Evolutionary conservation across 2,888 invertebrate species (phyloP).

Genomic region (Deilephila elpenor): DNA sequence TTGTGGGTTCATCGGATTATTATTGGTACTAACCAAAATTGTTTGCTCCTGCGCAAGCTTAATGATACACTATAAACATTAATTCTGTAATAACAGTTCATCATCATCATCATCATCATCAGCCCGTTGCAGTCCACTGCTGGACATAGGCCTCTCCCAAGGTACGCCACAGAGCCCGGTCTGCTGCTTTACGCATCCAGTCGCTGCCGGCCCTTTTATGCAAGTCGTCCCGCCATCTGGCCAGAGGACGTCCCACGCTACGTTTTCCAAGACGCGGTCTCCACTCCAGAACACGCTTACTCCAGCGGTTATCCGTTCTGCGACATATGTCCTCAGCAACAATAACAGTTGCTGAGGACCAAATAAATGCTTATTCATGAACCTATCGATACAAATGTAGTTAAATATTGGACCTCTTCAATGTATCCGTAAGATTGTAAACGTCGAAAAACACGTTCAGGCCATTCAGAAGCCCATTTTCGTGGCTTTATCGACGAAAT

Average conservation of each 20-base stretch:
- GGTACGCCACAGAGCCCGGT: too few species aligned
- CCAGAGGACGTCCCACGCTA: too few species aligned
- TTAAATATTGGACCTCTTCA: slow-evolving; percentile 8
- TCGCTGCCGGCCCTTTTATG: too few species aligned
- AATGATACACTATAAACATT: slow-evolving; percentile 45
- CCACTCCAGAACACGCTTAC: too few species aligned
- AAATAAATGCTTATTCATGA: slow-evolving; percentile 40
- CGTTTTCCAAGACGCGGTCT: too few species aligned
- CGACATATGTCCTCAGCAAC: too few species aligned
- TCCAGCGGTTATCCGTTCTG: too few species aligned
- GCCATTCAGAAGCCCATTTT: slow-evolving; percentile 46
- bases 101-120: too few species aligned
- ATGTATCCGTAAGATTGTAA: slow-evolving; percentile 32
- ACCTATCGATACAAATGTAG: background rate
- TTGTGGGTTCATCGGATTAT: slow-evolving; percentile 52
- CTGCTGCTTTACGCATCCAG: too few species aligned
- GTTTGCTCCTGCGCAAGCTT: slow-evolving; percentile 52
- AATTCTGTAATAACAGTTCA: slow-evolving; percentile 41
- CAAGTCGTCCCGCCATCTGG: too few species aligned
- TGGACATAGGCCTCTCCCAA: too few species aligned
- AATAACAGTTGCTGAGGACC: slow-evolving; percentile 32
- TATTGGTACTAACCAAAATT: slow-evolving; percentile 54
- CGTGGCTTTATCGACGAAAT: slow-evolving; percentile 43
- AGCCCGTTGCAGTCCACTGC: too few species aligned
- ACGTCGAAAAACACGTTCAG: slow-evolving; percentile 43